These are phyloP conservation scores for Phacellophora camtschatica DNA, from an alignment of 30 jellyfish, hydroid and myxozoan genomes.

Conservation along the genomic window DNA sequence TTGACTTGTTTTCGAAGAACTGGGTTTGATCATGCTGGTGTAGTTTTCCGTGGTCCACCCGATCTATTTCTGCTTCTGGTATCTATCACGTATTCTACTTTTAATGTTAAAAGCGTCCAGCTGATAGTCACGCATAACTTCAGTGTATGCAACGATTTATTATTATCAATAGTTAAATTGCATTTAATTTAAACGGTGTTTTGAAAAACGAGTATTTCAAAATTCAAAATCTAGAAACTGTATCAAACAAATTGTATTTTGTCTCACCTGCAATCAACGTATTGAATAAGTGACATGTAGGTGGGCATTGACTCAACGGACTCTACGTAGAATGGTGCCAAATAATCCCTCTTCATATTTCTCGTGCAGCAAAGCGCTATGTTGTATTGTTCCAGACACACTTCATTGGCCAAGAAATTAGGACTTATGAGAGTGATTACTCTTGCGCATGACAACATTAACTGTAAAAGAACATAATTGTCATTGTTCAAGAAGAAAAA, in stretches of 20 bases:
- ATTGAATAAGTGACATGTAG: constrained; percentile 85
- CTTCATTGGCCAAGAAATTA: constrained; percentile 39
- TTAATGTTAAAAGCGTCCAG: too few species aligned
- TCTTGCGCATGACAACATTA: constrained; percentile 80
- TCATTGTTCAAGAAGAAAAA: not conserved
- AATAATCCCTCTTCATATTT: constrained; percentile 71
- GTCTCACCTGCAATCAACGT: constrained; percentile 91
- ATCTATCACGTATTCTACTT: too few species aligned
- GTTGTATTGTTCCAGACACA: constrained; percentile 85
- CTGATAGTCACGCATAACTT: too few species aligned
- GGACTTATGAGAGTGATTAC: constrained; percentile 74
- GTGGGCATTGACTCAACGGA: constrained; percentile 77
- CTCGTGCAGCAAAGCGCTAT: constrained; percentile 92
- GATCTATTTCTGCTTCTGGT: too few species aligned
- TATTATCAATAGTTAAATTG: too few species aligned
- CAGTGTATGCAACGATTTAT: too few species aligned
- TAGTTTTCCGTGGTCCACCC: too few species aligned
- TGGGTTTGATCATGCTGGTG: too few species aligned
- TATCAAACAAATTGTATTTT: not conserved
- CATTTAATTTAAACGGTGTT: not conserved
- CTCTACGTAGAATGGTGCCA: constrained; percentile 82
- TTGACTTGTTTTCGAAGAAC: too few species aligned
- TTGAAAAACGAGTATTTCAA: not conserved
- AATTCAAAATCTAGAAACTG: not conserved
- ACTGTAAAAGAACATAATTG: constrained; percentile 17